Evolutionary conservation across 1,140 invertebrate genomes (phyloP).

Genomic region (Diorhabda elongata): DNA sequence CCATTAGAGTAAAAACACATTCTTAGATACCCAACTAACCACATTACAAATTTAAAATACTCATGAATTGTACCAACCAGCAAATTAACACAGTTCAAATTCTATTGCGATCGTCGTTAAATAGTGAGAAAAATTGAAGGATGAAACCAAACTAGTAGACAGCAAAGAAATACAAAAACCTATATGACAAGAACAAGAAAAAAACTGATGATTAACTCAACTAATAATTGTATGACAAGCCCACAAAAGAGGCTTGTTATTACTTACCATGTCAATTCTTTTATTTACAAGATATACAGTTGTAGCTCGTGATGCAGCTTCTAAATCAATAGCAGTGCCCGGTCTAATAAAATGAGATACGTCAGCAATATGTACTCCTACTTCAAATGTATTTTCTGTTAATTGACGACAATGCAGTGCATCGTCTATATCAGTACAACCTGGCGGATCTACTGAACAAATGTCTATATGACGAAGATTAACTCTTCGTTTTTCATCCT

Average conservation of each 20-base stretch:
- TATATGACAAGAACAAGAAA: too few relatives aligned
- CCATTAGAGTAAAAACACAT: too few relatives aligned
- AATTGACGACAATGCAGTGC: conserved; percentile 85
- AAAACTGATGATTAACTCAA: too few relatives aligned
- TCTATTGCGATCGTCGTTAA: too few relatives aligned
- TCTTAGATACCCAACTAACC: too few relatives aligned
- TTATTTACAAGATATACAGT: conserved; percentile 89
- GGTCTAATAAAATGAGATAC: conserved; percentile 92
- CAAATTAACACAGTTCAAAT: too few relatives aligned
- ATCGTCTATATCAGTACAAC: conserved; percentile 99
- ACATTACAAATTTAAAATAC: too few relatives aligned
- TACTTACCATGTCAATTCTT: conserved; percentile 85
- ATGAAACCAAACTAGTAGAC: too few relatives aligned
- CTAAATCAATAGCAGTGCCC: conserved; percentile 80
- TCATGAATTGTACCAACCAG: too few relatives aligned
- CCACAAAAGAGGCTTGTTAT: background rate
- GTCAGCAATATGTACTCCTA: conserved; percentile 95
- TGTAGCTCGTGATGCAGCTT: conserved; percentile 80
- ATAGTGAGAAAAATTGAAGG: too few relatives aligned
- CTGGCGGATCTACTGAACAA: conserved; percentile 97
- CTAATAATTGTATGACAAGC: too few relatives aligned
- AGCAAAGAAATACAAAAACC: too few relatives aligned
- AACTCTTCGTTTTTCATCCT: conserved; percentile 75
- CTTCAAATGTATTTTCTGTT: conserved; percentile 74
- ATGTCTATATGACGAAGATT: conserved; percentile 84